These are phyloP conservation scores for Entomyzon cyanotis DNA, from an alignment of 2,113 vertebrate genomes.

Conservation along the genomic window DNA sequence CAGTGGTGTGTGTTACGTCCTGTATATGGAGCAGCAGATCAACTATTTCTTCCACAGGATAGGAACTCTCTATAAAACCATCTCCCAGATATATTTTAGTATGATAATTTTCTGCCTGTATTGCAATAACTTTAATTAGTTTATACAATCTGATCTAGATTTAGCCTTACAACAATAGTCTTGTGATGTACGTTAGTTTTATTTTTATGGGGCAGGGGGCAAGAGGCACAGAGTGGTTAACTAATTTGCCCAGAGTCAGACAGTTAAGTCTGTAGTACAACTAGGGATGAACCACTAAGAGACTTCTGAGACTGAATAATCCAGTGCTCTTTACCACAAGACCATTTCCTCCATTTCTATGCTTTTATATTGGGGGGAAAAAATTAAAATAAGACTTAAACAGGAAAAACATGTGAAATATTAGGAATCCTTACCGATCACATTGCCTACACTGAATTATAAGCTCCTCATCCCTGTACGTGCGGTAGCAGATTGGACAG, in stretches of 20 bases:
- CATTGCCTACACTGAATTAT: conserved; percentile 94
- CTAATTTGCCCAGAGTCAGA: neutral
- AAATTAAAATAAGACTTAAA: neutral
- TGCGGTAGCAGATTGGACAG: conserved; percentile 85
- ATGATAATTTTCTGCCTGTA: neutral
- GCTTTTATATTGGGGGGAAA: neutral
- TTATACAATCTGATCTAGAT: neutral
- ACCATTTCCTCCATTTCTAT: neutral
- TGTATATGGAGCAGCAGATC: neutral
- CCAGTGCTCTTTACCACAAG: conserved; percentile 3
- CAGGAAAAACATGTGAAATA: neutral
- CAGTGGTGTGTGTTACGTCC: neutral
- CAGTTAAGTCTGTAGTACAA: neutral
- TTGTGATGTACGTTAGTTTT: neutral
- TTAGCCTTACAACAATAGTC: neutral
- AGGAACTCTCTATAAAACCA: neutral
- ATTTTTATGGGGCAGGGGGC: neutral
- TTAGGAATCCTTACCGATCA: conserved; percentile 81
- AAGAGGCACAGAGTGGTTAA: neutral
- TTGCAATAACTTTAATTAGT: neutral
- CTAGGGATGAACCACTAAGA: neutral
- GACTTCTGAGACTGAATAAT: neutral
- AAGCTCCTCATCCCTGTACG: conserved; percentile 87
- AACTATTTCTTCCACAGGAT: neutral
- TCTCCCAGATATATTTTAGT: neutral